Evolutionary conservation across 2,113 vertebrate species (phyloP), one percentile per base, ranked within the genome.

Genomic region (Mastomys coucha): DNA sequence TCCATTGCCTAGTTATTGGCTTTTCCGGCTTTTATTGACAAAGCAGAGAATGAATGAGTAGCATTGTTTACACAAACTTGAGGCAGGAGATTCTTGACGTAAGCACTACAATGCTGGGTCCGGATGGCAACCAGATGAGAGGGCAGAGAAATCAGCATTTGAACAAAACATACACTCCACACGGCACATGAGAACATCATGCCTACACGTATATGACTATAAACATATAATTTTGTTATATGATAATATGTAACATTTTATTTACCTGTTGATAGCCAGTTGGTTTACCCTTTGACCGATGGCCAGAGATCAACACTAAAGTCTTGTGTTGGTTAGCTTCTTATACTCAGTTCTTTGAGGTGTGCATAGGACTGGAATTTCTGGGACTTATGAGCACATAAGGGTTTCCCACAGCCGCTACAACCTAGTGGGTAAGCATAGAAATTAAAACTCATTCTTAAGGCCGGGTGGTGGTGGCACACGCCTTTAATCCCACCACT

Each of bases 361-460:
- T 11, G 63, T 39, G 16, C 17, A 20, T 26, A 70, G 73, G 31
- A 86, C 53, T 33, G 31, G 58, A 94, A 76, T 70, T 91, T 51
- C 63, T 93, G 39, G 58, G 67, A 76, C 58, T 58, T 42, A 51
- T 42, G 42, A 8, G 16, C 39, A 56, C 42, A 28, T 63, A 72
- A 86, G n/a, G 17, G 26, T 91, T 96, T 94, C 89, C 13, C 65
- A 86, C 3, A 88, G 33, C 14, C 24, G 70, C 33, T 89, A 42
- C 31, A 58, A 24, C 28, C 65, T 24, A 78, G n/a, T 84, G 13
- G 60, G 58, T 91, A 88, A 81, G 36, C 80, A 26, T 65, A 51
- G 80, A 94, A 81, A 76, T 75, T 88, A 92, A 91, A 89, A 86
- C 16, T 63, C 78, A 72, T 26, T 82, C 36, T n/a, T n/a, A n/a